phyloP scores from a whole-genome alignment of 1,140 invertebrate species.

The Dufourea novaeangliae region DNA sequence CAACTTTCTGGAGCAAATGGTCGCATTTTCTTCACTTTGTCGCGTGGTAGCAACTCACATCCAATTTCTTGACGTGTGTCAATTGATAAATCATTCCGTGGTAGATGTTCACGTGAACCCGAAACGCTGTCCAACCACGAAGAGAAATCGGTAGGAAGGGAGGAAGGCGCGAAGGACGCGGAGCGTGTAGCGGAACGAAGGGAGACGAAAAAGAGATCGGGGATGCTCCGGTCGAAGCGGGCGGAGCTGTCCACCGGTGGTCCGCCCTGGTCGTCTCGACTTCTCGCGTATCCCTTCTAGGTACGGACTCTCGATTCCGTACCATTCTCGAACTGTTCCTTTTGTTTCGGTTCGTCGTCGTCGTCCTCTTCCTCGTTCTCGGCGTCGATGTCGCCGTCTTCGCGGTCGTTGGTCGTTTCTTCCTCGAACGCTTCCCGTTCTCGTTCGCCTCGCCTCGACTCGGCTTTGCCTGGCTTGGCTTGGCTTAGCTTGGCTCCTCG shows the following conservation, averaged over 20 bases:
- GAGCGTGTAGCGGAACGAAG: slow-evolving; percentile 32
- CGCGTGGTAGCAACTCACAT: no score
- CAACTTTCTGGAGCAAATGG: no score
- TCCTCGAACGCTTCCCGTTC: slow-evolving; percentile 44
- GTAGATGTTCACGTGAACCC: no score
- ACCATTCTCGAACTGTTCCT: slow-evolving; percentile 56
- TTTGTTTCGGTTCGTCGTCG: slow-evolving; percentile 46
- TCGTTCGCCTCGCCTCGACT: slow-evolving; percentile 7
- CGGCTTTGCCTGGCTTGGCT: not conserved
- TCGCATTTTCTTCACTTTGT: no score
- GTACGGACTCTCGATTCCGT: slow-evolving; percentile 48
- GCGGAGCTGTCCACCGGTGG: slow-evolving; percentile 76
- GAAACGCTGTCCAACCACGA: no score
- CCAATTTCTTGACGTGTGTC: no score
- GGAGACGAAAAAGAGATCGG: slow-evolving; percentile 14
- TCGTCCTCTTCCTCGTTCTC: slow-evolving; percentile 24
- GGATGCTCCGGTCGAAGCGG: slow-evolving; percentile 58
- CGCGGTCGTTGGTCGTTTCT: slow-evolving; percentile 45
- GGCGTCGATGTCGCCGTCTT: slow-evolving; percentile 45
- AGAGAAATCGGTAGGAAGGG: not conserved
- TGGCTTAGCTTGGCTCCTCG: slow-evolving; percentile 1
- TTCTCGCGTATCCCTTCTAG: slow-evolving; percentile 61
- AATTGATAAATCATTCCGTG: no score
- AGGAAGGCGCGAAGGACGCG: not conserved
- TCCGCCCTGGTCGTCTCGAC: slow-evolving; percentile 66